These are phyloP conservation scores for Oryzias woworae DNA, from an alignment of 2,113 vertebrate genomes.

Conservation along the genomic window DNA sequence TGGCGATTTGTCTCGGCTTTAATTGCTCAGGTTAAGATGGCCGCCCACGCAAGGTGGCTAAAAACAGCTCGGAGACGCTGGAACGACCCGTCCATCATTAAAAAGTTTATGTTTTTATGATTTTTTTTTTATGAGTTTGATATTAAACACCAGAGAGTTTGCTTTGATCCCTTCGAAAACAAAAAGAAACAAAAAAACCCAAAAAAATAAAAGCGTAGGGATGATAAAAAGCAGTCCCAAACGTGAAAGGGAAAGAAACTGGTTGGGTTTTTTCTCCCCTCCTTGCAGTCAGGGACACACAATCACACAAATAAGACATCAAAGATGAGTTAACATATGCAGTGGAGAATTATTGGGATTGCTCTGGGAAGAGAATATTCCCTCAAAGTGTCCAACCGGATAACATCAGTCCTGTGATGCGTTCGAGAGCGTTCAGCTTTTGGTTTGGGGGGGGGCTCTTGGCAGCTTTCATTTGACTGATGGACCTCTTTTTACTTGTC, in stretches of 20 bases:
- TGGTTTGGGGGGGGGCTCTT: conserved; percentile 47
- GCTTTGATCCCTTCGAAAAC: conserved; percentile 67
- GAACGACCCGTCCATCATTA: conserved; percentile 36
- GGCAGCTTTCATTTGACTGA: conserved; percentile 57
- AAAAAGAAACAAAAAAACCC: conserved; percentile 7
- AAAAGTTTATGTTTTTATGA: conserved; percentile 51
- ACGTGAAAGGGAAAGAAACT: conserved; percentile 38
- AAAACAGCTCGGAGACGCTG: not conserved
- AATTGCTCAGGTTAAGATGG: conserved; percentile 79
- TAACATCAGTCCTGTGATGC: conserved; percentile 72
- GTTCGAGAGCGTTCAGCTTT: conserved; percentile 21
- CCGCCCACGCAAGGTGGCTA: conserved; percentile 23
- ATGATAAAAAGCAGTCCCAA: conserved; percentile 59
- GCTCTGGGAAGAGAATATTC: conserved; percentile 80
- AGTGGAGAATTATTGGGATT: conserved; percentile 75
- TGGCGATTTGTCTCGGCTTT: conserved; percentile 60
- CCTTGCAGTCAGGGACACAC: conserved; percentile 64
- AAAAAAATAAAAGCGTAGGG: conserved; percentile 11
- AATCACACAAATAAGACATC: conserved; percentile 84
- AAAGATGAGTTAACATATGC: conserved; percentile 84
- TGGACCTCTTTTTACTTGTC: conserved; percentile 35
- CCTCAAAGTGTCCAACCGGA: conserved; percentile 76
- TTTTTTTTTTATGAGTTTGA: conserved; percentile 66
- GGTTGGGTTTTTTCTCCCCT: conserved; percentile 33
- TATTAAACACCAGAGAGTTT: conserved; percentile 60